Conservation (phyloP, 2,888 invertebrate species). For the Platycheirus rosarum region DNA sequence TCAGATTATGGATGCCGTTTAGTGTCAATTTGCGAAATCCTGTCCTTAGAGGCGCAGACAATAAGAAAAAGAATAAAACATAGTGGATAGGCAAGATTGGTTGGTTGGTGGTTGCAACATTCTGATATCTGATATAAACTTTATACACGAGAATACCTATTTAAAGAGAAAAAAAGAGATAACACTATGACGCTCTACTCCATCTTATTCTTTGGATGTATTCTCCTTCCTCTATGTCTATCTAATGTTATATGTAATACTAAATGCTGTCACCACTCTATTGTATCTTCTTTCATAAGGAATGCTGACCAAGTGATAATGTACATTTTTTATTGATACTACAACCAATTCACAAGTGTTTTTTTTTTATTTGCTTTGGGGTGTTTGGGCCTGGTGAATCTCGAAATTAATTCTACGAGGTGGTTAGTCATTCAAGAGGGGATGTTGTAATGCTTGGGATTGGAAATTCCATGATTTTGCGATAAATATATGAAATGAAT, state of each 20-base stretch:
- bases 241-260: slow-evolving; percentile 50
- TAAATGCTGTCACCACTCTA: slow-evolving; percentile 43
- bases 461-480: slow-evolving; percentile 56
- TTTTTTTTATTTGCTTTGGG: slow-evolving; percentile 40
- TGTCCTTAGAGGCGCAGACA: slow-evolving; percentile 63
- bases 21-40: slow-evolving; percentile 75
- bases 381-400: slow-evolving; percentile 50
- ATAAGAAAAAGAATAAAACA: slow-evolving; percentile 45
- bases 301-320: slow-evolving; percentile 71
- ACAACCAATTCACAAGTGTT: slow-evolving; percentile 42
- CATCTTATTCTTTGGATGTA: slow-evolving; percentile 55
- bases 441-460: slow-evolving; percentile 55
- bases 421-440: slow-evolving; percentile 24
- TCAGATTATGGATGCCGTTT: slow-evolving; percentile 72
- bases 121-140: slow-evolving; percentile 5
- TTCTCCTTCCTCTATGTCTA: slow-evolving; percentile 21
- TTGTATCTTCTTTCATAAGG: slow-evolving; percentile 51
- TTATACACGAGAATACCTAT: slow-evolving; percentile 39
- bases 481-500: slow-evolving; percentile 46
- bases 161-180: slow-evolving; percentile 23
- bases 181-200: slow-evolving; percentile 39
- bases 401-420: slow-evolving; percentile 54
- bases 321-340: slow-evolving; percentile 66
- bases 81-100: slow-evolving; percentile 44
- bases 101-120: slow-evolving; percentile 31